Evolutionary conservation across 2,888 invertebrate genomes (phyloP), one percentile per base, ranked within the genome.

Genomic region (Muscina levida): DNA sequence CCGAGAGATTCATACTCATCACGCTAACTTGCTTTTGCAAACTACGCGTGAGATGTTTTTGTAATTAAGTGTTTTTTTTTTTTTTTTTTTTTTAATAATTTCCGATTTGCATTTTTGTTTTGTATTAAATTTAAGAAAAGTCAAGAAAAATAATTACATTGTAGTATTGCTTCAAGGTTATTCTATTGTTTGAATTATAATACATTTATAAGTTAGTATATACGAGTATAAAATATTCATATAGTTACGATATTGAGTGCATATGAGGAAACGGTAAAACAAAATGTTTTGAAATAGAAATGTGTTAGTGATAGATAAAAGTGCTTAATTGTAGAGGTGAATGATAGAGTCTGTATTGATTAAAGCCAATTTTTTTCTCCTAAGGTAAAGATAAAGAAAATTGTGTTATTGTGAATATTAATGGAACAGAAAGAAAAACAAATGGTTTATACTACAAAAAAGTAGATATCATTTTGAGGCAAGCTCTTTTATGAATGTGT

Each of bases 21-120:
- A 97, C 96, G 94, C 96, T 95, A 94, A 97, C 96, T 95, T 97
- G 97, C 94, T 96, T 96, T 94, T 97, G 97, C 93, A 97, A 96
- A 95, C 97, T 97, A 92, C n/a, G n/a, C n/a, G 31, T 86, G 80
- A 5, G 1, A 53, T 10, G 53, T 24, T 53, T 37, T 19, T 37
- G 31, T 57, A 8, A 31, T n/a, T 31, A 8, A 31, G 31, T 31
- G 31, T 59, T 39, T 62, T 17, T 19, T 3, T 42, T 59, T 57
- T 57, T 57, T 17, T n/a, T 17, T 62, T 62, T 59, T 57, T 57
- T 31, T 57, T 19, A 22, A 11, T 51, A 10, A 51, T 19, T 51
- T 19, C n/a, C n/a, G n/a, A n/a, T n/a, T n/a, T n/a, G n/a, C n/a
- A n/a, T n/a, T n/a, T n/a, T n/a, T 5, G 19, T 22, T 19, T 51